Conservation (phyloP, 2,888 invertebrate species). For the Trissolcus brochymenae region DNA sequence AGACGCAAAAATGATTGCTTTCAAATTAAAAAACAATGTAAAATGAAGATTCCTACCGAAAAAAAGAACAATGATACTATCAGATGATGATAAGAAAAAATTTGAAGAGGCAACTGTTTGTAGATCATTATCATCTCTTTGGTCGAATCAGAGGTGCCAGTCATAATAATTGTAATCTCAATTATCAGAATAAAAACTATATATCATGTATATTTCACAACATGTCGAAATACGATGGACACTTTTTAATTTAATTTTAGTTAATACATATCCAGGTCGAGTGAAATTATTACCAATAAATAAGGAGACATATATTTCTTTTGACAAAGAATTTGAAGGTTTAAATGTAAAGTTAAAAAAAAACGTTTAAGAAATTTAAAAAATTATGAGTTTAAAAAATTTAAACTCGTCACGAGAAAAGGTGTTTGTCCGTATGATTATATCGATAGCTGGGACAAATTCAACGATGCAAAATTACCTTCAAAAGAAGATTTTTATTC, state of each 20-base stretch:
- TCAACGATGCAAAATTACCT: no score
- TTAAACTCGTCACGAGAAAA: no score
- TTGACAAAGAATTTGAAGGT: slow-evolving; percentile 13
- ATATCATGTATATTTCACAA: slow-evolving; percentile 69
- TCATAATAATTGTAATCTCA: slow-evolving; percentile 62
- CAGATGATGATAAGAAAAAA: not conserved
- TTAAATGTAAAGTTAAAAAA: no score
- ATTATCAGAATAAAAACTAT: slow-evolving; percentile 61
- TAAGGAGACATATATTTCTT: slow-evolving; percentile 66
- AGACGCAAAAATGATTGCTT: slow-evolving; percentile 10
- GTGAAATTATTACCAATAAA: slow-evolving; percentile 64
- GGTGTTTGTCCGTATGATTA: no score
- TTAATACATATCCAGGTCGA: slow-evolving; percentile 27
- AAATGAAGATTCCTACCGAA: slow-evolving; percentile 17
- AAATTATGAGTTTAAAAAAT: no score
- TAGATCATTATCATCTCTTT: no score
- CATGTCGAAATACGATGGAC: slow-evolving; percentile 54
- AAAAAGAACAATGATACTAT: slow-evolving; percentile 19
- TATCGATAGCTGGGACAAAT: no score
- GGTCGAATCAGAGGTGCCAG: no score
- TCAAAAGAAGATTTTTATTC: no score
- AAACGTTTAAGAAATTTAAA: no score
- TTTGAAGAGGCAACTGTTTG: slow-evolving; percentile 10
- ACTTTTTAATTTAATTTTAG: slow-evolving; percentile 60
- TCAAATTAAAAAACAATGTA: slow-evolving; percentile 11